Conservation (phyloP, 2,797 vertebrate species). For the Cynopterus sphinx region DNA sequence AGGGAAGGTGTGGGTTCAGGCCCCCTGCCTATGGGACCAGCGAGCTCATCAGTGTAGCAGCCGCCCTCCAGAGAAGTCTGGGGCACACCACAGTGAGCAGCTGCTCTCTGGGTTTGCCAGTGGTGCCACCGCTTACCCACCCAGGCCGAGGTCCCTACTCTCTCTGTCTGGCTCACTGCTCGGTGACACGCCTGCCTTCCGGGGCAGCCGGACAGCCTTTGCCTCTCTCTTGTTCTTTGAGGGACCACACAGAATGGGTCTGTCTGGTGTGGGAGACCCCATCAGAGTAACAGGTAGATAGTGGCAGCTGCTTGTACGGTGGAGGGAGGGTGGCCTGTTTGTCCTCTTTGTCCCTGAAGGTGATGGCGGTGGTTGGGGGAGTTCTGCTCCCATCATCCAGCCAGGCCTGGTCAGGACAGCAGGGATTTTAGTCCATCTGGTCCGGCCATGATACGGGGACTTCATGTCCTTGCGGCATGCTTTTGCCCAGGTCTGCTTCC, state of each 20-base stretch:
- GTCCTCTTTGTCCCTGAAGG: not conserved
- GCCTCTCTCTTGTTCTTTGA: not conserved
- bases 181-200: not conserved
- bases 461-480: not conserved
- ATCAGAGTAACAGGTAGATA: not conserved
- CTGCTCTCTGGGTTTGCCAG: not conserved
- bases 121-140: not conserved
- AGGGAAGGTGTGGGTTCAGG: not conserved
- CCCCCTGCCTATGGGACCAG: not conserved
- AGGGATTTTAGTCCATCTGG: not conserved
- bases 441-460: rapidly evolving
- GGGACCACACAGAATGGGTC: not conserved
- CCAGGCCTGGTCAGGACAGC: not conserved
- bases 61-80: not conserved
- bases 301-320: not conserved
- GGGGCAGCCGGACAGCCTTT: not conserved
- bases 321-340: not conserved
- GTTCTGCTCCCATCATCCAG: not conserved
- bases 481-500: not conserved
- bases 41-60: too few species aligned
- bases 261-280: not conserved
- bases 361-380: not conserved
- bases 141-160: not conserved
- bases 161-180: not conserved
- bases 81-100: not conserved